phyloP scores from a whole-genome alignment of 2,888 invertebrate species.

The Theretra japonica region DNA sequence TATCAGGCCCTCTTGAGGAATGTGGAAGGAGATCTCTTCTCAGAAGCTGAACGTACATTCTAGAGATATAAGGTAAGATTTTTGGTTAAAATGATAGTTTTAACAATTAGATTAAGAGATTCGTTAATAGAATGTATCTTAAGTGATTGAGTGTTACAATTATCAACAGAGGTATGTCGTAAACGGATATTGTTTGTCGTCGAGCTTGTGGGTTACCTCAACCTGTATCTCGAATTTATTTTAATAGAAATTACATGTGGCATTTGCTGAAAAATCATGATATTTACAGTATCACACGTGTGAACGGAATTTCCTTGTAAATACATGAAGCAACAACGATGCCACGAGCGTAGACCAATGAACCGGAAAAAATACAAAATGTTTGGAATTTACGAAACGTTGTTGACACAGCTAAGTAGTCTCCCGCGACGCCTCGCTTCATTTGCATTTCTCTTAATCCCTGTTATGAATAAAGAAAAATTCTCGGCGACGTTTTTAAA shows the following conservation, averaged over 20 bases:
- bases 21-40: not conserved
- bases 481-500: constrained; percentile 78
- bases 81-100: no score
- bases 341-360: constrained; percentile 44
- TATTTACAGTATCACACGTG: not conserved
- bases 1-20: not conserved
- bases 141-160: no score
- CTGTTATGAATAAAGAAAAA: constrained; percentile 85
- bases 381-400: constrained; percentile 58
- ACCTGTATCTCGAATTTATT: no score
- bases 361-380: constrained; percentile 57
- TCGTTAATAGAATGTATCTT: no score
- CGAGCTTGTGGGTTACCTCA: no score
- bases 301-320: not conserved
- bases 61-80: no score
- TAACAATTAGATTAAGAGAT: no score
- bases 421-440: constrained; percentile 75
- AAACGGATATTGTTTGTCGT: not conserved
- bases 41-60: no score
- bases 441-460: constrained; percentile 84
- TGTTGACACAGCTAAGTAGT: constrained; percentile 85
- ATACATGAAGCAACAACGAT: constrained; percentile 22
- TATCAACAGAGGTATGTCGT: not conserved
- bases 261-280: not conserved
- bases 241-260: not conserved